Base-by-base conservation (phyloP, 2,797 vertebrate species). In the Euphonia xanthogaster region DNA sequence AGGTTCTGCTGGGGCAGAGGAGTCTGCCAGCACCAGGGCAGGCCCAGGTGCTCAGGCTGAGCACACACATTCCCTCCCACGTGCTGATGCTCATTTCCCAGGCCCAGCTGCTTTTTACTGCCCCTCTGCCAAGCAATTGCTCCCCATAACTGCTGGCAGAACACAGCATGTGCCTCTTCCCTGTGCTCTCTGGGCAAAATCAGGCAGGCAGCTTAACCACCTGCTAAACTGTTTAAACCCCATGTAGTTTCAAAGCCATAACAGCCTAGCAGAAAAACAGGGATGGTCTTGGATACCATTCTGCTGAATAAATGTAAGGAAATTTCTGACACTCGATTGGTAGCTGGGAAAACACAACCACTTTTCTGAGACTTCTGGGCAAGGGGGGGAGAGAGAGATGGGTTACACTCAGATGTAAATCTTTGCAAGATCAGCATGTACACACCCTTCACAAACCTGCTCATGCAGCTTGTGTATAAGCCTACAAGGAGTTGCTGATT, bases 371-470 rank as follows among this genome's bases (percentile, higher is more conserved):
- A 63, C 53, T 82, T 1, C 30, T 14, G 21, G 24, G 50, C 2
- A 9, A 33, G 20, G n/a, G 1, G 24, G 24, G 23, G 60, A 23
- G 31, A 39, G 42, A 28, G 53, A 48, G 53, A 37, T 4, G 25
- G 39, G 48, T 90, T 86, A 57, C 35, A 37, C 62, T 81, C n/a
- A 42, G 70, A 83, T 40, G 60, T 78, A 86, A 75, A 91, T 80
- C 73, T 93, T 80, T 95, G 91, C 73, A 81, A 72, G 87, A 70
- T 91, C 82, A 91, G 82, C 76, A 65, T 3, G 58, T 27, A 78
- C 72, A 90, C 78, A 67, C 73, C 78, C 83, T 84, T 80, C 66
- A 58, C 89, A 86, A 89, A 90, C 83, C 62, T 84, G 79, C 86
- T 88, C 55, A 23, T 44, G 37, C 55, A 93, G 76, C 70, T 54